phyloP scores from a whole-genome alignment of 1,140 invertebrate species.

The Drosophila pandora region DNA sequence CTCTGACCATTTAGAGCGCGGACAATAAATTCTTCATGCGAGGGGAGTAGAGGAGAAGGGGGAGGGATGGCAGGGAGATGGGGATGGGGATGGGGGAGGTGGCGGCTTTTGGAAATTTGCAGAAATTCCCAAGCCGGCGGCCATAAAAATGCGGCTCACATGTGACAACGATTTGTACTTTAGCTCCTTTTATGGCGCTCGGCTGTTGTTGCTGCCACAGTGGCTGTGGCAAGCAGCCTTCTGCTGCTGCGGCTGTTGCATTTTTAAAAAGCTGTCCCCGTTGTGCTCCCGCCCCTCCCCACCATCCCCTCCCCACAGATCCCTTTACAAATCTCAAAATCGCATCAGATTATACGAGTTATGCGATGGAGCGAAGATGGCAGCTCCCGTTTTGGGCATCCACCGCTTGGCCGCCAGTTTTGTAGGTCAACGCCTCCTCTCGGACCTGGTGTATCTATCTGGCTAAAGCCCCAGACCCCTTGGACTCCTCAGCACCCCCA shows the following conservation, averaged over 20 bases:
- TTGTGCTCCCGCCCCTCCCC: neutral
- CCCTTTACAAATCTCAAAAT: constrained; percentile 71
- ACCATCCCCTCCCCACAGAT: constrained; percentile 2
- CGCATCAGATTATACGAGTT: constrained; percentile 76
- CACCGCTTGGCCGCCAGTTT: constrained; percentile 21
- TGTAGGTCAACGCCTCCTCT: constrained; percentile 48
- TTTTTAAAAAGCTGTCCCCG: constrained; percentile 37
- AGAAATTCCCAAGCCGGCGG: constrained; percentile 80
- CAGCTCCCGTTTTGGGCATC: constrained; percentile 47
- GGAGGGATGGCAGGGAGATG: neutral
- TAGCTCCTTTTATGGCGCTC: constrained; percentile 80
- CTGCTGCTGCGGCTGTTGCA: constrained; percentile 33
- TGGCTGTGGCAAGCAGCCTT: constrained; percentile 3
- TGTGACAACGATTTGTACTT: constrained; percentile 84
- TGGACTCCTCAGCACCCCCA: neutral
- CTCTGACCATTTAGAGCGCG: constrained; percentile 68
- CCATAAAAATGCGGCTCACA: constrained; percentile 84
- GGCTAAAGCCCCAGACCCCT: neutral
- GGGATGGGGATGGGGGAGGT: constrained; percentile 20
- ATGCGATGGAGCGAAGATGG: constrained; percentile 23
- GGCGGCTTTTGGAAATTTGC: constrained; percentile 28
- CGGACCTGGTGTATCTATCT: neutral
- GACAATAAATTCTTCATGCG: constrained; percentile 75
- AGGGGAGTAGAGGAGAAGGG: neutral
- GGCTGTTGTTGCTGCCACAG: constrained; percentile 17